Base-by-base conservation (phyloP, 2,113 vertebrate genomes). In the Cyanoderma ruficeps region DNA sequence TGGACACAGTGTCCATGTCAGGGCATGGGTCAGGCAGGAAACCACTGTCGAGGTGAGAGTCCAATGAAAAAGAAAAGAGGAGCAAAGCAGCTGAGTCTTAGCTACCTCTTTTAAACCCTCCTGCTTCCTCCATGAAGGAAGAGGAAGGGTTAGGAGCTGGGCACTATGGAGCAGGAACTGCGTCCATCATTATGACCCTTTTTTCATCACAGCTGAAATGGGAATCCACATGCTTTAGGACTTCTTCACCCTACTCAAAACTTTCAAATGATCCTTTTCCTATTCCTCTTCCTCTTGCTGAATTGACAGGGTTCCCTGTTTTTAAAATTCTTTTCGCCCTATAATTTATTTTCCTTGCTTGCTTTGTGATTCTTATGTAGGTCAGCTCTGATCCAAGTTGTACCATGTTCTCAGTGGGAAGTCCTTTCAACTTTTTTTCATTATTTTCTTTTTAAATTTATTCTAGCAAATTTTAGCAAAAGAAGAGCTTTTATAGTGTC, bases 21-120 rank as follows among this genome's bases (percentile, higher is more conserved):
- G 49, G 35, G 15, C 44, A 47, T 0, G 0, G 7, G 6, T 24
- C 80, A 89, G 14, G 31, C 22, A 65, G 25, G 9, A 13, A 76
- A 10, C 5, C 27, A 39, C 2, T 3, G 3, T 42, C 10, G 23
- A 77, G 3, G 30, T n/a, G 13, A 60, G n/a, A 16, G 42, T 72
- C 22, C 37, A 46, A 13, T 61, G 5, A 22, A 56, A 52, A 30
- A 41, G 2, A 8, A 30, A 71, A 71, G 11, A 76, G 9, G 9
- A 49, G 6, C 2, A 90, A 86, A 47, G 3, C 19, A 79, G 17
- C 20, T 21, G 13, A 74, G 27, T 17, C 3, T 28, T 27, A 76
- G 1, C 5, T 39, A 15, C 10, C 5, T 39, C 0, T 52, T 76
- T 80, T 56, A 80, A 27, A 44, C 5, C 2, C 12, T 71, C 10